Conservation (phyloP, 92 coral and sea anemone species). For the Epizoanthus rinbou region DNA sequence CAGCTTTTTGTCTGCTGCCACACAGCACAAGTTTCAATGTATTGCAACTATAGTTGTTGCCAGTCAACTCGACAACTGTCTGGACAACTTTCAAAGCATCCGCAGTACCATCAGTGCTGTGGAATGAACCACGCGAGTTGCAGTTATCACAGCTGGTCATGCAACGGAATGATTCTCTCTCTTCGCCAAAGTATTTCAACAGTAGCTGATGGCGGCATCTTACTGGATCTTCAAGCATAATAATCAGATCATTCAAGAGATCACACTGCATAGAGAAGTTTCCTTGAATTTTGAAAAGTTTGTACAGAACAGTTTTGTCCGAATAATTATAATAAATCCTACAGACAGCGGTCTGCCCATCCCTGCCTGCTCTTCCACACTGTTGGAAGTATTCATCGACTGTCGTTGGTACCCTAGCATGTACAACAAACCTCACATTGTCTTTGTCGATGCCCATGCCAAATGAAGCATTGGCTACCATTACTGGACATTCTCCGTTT, state of each 20-base stretch:
- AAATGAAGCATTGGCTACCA: constrained; percentile 36
- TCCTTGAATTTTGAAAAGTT: constrained; percentile 32
- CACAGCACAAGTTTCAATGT: constrained; percentile 10
- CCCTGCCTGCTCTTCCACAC: constrained; percentile 37
- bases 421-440: constrained; percentile 25
- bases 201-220: constrained; percentile 31
- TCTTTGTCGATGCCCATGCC: constrained; percentile 37
- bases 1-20: constrained; percentile 35
- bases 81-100: constrained; percentile 39
- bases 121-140: constrained; percentile 1
- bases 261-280: constrained; percentile 1
- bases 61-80: constrained; percentile 31
- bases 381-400: constrained; percentile 41
- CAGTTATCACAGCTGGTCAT: constrained; percentile 34
- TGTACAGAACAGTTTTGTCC: constrained; percentile 40
- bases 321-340: not conserved
- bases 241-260: not conserved
- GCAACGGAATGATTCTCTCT: constrained; percentile 8
- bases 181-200: constrained; percentile 28
- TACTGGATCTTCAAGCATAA: constrained; percentile 16
- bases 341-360: constrained; percentile 37
- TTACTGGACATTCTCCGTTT: constrained; percentile 1
- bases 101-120: constrained; percentile 40
- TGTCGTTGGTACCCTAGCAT: constrained; percentile 23
- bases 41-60: not conserved